Base-by-base conservation (phyloP, 2,797 vertebrate species). In the Epinephelus coioides region DNA sequence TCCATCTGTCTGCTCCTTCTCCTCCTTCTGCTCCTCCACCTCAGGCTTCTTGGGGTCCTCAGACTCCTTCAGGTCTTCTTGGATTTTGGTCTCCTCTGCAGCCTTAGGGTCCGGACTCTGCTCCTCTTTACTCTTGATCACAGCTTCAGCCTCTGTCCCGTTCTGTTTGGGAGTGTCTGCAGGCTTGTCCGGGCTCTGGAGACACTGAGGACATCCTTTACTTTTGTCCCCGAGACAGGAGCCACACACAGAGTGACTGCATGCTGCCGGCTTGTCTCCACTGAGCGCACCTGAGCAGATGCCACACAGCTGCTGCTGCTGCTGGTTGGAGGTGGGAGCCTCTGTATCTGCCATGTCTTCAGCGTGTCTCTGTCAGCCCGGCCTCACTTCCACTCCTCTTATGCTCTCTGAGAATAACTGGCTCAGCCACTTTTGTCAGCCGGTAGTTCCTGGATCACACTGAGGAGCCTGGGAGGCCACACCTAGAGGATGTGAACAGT, bases 341-440 rank as follows among this genome's bases (percentile, higher is more conserved):
- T 46, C 71, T 49, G 79, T 50, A 0, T 92, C 87, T 74, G 87
- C 90, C 91, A 91, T 92, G 73, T 51, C 62, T 77, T 54, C 46
- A 34, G 53, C 17, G 10, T 64, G 47, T n/a, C 51, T 55, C 17
- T 15, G 23, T 46, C 15, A n/a, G 34, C 7, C 1, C 34, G 34
- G 34, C 34, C 34, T 34, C 34, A 34, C 34, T 34, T 34, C 34
- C 34, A 34, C 34, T 34, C 34, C 34, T 34, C 34, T 34, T 34
- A 34, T 34, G 30, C 14, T 10, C 2, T 50, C 63, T 67, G 57
- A 30, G 12, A 56, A 40, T 0, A 89, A 91, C 88, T 71, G 70
- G 86, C 76, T 86, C 12, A 7, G 79, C 78, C 25, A 23, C 89
- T 90, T 86, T 15, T 82, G 50, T 65, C 25, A 50, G 82, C 68